Conservation (phyloP, 35 echinoderm and acorn worm genomes). For the Heliocidaris erythrogramma region DNA sequence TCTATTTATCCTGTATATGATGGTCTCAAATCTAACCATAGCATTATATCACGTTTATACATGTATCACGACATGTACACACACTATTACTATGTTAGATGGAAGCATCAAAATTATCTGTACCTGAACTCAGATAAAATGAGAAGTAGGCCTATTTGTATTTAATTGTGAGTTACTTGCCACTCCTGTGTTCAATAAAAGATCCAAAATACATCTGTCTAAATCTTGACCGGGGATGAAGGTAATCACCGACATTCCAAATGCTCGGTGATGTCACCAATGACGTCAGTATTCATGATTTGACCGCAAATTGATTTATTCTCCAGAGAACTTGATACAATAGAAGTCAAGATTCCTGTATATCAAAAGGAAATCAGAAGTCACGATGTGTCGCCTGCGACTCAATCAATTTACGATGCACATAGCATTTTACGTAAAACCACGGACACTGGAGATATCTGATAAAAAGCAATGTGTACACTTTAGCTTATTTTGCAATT, state of each 20-base stretch:
- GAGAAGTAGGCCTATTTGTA: background rate
- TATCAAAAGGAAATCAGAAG: background rate
- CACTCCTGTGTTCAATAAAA: background rate
- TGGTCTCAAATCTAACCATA: too few relatives aligned
- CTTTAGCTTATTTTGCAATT: too few relatives aligned
- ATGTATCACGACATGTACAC: too few relatives aligned
- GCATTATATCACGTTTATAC: too few relatives aligned
- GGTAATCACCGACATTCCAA: background rate
- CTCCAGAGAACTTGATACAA: background rate
- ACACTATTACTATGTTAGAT: too few relatives aligned
- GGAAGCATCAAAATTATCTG: too few relatives aligned
- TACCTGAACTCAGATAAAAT: background rate
- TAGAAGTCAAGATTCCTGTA: background rate
- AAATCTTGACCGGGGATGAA: background rate
- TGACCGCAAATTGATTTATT: background rate
- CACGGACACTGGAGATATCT: background rate
- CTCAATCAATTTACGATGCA: background rate
- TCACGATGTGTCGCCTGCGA: background rate
- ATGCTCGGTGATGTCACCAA: background rate
- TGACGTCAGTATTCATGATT: slow-evolving; percentile 10
- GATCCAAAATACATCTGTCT: background rate
- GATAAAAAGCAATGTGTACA: background rate
- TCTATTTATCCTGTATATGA: too few relatives aligned
- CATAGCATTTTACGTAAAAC: background rate
- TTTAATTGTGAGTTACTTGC: background rate